These are phyloP conservation scores for Lepidocyrtinus sp. DNA, from an alignment of 2,888 invertebrate genomes.

Conservation along the genomic window DNA sequence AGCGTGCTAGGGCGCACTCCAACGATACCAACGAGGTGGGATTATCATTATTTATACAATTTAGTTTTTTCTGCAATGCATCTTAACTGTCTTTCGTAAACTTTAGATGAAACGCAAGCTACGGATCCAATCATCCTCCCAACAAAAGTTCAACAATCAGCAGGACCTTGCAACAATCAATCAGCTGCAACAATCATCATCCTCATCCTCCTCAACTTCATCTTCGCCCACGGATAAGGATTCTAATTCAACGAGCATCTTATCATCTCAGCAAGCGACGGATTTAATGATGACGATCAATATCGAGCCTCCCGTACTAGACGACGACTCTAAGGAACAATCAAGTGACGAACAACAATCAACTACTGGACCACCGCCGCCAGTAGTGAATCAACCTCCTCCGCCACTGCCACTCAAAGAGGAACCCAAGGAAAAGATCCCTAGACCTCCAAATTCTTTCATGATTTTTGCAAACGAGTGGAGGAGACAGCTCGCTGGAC, in stretches of 20 bases:
- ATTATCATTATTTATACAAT: conserved; percentile 11
- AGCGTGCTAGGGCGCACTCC: background rate
- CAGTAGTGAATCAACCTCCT: background rate
- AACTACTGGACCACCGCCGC: background rate
- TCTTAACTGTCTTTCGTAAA: background rate
- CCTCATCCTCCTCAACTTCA: too few species aligned
- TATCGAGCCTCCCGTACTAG: conserved; percentile 71
- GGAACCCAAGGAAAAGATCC: conserved; percentile 73
- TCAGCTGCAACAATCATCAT: too few species aligned
- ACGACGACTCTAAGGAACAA: background rate
- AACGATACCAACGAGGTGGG: background rate
- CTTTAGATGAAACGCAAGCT: background rate
- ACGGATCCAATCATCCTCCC: too few species aligned
- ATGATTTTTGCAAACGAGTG: conserved; percentile 79
- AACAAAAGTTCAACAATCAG: too few species aligned
- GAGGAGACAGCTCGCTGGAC: conserved; percentile 76
- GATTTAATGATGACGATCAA: conserved; percentile 70
- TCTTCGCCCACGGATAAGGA: background rate
- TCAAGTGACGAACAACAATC: background rate
- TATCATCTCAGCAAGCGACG: background rate
- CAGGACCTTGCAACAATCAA: too few species aligned
- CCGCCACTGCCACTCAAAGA: conserved; percentile 34
- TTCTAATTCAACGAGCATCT: background rate
- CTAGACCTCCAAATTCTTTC: conserved; percentile 78
- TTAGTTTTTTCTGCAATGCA: background rate